Evolutionary conservation across 1,140 invertebrate genomes (phyloP).

Genomic region (Drosophila melanica): DNA sequence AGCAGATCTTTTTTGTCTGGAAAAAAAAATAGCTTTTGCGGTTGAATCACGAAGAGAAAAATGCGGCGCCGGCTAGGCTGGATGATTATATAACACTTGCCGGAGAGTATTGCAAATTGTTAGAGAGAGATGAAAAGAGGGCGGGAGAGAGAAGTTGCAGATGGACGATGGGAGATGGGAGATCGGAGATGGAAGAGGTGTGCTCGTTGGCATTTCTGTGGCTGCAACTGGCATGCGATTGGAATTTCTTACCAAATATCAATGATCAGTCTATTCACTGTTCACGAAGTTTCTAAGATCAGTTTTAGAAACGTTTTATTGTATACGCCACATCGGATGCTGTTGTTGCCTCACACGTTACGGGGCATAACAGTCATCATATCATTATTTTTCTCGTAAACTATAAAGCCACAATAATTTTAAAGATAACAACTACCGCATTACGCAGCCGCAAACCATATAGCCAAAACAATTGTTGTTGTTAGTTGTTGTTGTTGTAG

Average conservation of each 20-base stretch:
- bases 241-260: conserved; percentile 80
- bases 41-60: conserved; percentile 54
- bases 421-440: conserved; percentile 54
- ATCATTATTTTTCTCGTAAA: conserved; percentile 22
- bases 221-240: conserved; percentile 61
- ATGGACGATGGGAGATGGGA: not conserved
- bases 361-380: conserved; percentile 31
- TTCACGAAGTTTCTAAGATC: conserved; percentile 36
- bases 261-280: conserved; percentile 42
- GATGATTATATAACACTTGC: conserved; percentile 69
- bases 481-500: conserved; percentile 24
- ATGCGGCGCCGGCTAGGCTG: conserved; percentile 48
- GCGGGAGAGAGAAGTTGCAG: conserved; percentile 20
- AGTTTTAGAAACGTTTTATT: conserved; percentile 47
- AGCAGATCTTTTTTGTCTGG: conserved; percentile 65
- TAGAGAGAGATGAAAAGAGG: conserved; percentile 15
- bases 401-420: conserved; percentile 42
- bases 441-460: conserved; percentile 56
- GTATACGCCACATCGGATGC: conserved; percentile 32
- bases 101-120: conserved; percentile 14
- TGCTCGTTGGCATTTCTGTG: conserved; percentile 31
- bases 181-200: conserved; percentile 2
- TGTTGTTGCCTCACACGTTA: conserved; percentile 16
- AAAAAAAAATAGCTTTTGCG: conserved; percentile 52
- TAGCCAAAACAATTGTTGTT: conserved; percentile 4